Base-by-base conservation (phyloP, 2,797 vertebrate species). In the Ambastaia sidthimunki region DNA sequence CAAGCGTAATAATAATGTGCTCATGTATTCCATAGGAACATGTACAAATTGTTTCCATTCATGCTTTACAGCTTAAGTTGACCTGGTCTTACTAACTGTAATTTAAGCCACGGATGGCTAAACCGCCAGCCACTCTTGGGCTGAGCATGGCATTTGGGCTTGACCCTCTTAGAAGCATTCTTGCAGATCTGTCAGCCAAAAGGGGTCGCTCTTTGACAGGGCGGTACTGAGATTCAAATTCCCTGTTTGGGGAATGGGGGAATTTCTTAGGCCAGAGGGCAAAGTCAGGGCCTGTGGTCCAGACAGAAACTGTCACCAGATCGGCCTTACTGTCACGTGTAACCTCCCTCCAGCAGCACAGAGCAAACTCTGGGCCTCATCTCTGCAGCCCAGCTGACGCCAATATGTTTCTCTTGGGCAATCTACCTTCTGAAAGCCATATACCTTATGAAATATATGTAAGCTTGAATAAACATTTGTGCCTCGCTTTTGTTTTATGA, bases 231-330 rank as follows among this genome's bases (percentile, higher is more conserved):
- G 55, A 73, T 63, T 75, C 74, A 37, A 67, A 75, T 54, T 37
- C 71, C 59, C 75, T 82, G 80, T 82, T 76, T 66, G 63, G 86
- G 82, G 78, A 82, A 82, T 77, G 55, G 84, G 82, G 87, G 82
- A 86, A 87, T 85, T 87, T 76, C 74, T 77, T 31, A 19, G 82
- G 78, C 76, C 80, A 82, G 85, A 82, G 80, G 84, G 78, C 80
- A 85, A 50, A 83, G 74, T 76, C 84, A 79, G 75, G 85, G 79
- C 78, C 84, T 81, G 82, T 67, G 80, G 78, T 84, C 82, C 82
- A 86, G 86, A 86, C 82, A 82, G 78, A 81, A 85, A 82, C 85
- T 86, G 87, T 86, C 87, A 86, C 86, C 85, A 87, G 85, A 83
- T 80, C 86, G 75, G 82, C 77, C 78, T 82, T 73, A 55, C 76